A percentile compares a stretch with the other conserved stretches of the same genome.
Conservation (phyloP, 2,888 invertebrate genomes). For the Malthinus flaveolus region DNA sequence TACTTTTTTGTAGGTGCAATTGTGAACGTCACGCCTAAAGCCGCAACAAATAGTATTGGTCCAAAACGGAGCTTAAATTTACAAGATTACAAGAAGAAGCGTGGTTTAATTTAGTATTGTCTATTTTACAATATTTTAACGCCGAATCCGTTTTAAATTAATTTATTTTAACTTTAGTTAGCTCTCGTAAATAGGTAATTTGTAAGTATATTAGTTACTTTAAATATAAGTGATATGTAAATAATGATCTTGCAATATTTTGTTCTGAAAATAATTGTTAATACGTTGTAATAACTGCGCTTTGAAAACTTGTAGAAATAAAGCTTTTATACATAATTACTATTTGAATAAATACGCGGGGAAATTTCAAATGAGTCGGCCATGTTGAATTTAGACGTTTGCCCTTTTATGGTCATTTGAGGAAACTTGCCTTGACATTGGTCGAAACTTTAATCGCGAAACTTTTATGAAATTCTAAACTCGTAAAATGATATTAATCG, state of each 20-base stretch:
- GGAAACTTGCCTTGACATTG: conserved; percentile 61
- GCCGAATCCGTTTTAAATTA: background rate
- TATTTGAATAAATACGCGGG: conserved; percentile 38
- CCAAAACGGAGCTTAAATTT: conserved; percentile 85
- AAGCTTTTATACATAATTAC: too few species aligned
- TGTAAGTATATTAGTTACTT: too few species aligned
- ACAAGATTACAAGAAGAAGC: conserved; percentile 91
- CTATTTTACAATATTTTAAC: background rate
- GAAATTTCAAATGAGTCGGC: conserved; percentile 50
- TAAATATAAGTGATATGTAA: too few species aligned
- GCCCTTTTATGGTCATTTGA: conserved; percentile 68
- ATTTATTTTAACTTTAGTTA: too few species aligned
- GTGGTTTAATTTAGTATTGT: conserved; percentile 72
- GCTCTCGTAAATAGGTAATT: too few species aligned
- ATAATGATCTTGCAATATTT: too few species aligned
- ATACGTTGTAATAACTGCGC: too few species aligned
- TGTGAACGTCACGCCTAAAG: conserved; percentile 74
- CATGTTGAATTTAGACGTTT: conserved; percentile 55
- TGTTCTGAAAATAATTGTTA: too few species aligned
- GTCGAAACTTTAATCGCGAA: conserved; percentile 44
- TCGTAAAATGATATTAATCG: background rate
- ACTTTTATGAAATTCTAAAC: background rate
- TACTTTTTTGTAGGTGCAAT: conserved; percentile 59
- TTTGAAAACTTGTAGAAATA: too few species aligned
- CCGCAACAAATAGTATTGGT: conserved; percentile 71